Evolutionary conservation across 2,888 invertebrate species (phyloP).

Genomic region (Sminthurides aquaticus): DNA sequence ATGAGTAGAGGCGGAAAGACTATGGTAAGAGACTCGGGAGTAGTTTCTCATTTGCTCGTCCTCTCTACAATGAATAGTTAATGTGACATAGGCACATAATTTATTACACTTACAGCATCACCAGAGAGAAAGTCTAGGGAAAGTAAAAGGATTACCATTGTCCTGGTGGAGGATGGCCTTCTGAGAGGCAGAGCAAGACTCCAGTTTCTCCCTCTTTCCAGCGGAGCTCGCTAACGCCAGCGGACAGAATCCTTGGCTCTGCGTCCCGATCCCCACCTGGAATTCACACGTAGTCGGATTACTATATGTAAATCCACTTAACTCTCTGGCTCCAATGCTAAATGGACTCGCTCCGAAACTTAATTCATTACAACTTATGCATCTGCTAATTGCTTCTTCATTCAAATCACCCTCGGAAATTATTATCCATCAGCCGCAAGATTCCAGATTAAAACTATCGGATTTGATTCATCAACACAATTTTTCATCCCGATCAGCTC

Average conservation of each 20-base stretch:
- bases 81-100: slow-evolving; percentile 16
- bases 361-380: not conserved
- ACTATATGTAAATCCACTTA: no score
- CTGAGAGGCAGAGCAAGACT: slow-evolving; percentile 51
- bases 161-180: slow-evolving; percentile 50
- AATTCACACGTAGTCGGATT: not conserved
- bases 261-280: slow-evolving; percentile 11
- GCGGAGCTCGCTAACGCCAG: slow-evolving; percentile 25
- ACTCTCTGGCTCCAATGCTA: no score
- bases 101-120: slow-evolving; percentile 6
- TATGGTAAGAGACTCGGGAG: not conserved
- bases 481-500: no score
- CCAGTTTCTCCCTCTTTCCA: slow-evolving; percentile 48
- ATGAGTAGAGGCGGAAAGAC: slow-evolving; percentile 2
- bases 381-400: not conserved
- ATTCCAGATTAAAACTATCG: not conserved
- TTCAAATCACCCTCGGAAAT: not conserved
- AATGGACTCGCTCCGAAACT: no score
- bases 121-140: not conserved
- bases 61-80: slow-evolving; percentile 16
- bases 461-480: no score
- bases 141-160: slow-evolving; percentile 35
- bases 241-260: slow-evolving; percentile 16
- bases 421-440: not conserved
- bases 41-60: slow-evolving; percentile 20